Evolutionary conservation across 2,888 invertebrate species (phyloP).

Genomic region (Choristoneura rosaceana): DNA sequence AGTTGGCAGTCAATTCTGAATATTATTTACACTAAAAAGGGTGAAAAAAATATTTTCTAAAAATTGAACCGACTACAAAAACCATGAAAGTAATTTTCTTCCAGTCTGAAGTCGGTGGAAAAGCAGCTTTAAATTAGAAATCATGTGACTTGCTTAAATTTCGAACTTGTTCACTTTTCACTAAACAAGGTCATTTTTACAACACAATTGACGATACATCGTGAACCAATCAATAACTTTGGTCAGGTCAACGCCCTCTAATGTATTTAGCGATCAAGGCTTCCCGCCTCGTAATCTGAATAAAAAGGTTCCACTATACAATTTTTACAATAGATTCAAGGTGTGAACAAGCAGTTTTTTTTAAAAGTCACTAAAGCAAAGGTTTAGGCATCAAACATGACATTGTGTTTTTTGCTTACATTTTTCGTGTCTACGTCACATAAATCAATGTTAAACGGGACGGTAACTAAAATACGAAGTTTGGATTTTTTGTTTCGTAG

Average conservation of each 20-base stretch:
- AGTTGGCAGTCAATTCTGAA: too few species aligned
- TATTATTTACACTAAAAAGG: too few species aligned
- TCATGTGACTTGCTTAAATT: not conserved
- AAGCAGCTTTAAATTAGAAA: too few species aligned
- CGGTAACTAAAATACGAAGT: too few species aligned
- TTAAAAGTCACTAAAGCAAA: not conserved
- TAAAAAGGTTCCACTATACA: constrained; percentile 8
- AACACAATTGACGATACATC: not conserved
- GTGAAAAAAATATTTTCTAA: too few species aligned
- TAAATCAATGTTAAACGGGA: too few species aligned
- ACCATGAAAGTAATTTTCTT: too few species aligned
- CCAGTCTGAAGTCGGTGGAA: too few species aligned
- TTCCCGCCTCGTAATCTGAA: constrained; percentile 4
- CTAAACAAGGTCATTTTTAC: not conserved
- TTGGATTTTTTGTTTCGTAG: too few species aligned
- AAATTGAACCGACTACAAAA: too few species aligned
- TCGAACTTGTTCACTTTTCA: not conserved
- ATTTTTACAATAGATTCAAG: not conserved
- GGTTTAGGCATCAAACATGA: not conserved
- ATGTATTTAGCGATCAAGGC: constrained; percentile 15
- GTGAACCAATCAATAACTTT: not conserved
- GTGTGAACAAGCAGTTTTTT: constrained; percentile 1
- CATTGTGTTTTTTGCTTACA: not conserved
- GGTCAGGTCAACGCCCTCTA: constrained; percentile 9
- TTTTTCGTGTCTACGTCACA: too few species aligned